Evolutionary conservation across 1,140 invertebrate genomes (phyloP).

Genomic region (Ridgeia piscesae): DNA sequence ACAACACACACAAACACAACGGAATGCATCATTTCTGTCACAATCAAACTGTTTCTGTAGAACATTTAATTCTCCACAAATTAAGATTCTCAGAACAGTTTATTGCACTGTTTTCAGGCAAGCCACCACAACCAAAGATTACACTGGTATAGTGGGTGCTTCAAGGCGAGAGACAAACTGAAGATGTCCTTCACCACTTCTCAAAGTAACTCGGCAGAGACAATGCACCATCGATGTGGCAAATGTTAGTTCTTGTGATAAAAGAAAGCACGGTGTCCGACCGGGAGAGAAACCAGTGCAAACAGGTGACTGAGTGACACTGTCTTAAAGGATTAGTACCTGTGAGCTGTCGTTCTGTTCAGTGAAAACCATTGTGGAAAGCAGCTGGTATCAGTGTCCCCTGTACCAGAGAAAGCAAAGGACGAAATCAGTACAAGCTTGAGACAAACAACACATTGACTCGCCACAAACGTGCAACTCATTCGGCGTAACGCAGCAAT

Average conservation of each 20-base stretch:
- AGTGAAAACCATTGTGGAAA: conserved; percentile 93
- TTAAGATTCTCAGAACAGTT: neutral
- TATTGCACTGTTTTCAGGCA: neutral
- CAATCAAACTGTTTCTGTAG: neutral
- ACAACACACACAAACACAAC: neutral
- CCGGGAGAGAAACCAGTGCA: neutral
- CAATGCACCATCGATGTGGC: neutral
- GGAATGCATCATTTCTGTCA: neutral
- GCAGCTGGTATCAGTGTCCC: conserved; percentile 88
- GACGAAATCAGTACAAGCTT: conserved; percentile 26
- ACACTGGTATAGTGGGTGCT: neutral
- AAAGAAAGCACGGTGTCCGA: neutral
- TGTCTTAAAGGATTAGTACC: neutral
- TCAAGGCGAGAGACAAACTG: neutral
- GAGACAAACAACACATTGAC: neutral
- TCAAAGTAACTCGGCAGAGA: neutral
- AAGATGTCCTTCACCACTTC: neutral
- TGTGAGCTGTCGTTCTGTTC: conserved; percentile 53
- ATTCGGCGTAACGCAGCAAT: neutral
- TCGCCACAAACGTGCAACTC: neutral
- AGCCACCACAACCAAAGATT: neutral
- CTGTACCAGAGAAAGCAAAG: conserved; percentile 59
- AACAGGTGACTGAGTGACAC: neutral
- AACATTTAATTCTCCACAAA: neutral
- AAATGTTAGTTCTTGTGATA: neutral